A percentile compares a stretch with the other conserved stretches of the same genome.
phyloP scores from a whole-genome alignment of 2,797 vertebrate species.

The Macropus fuliginosus region DNA sequence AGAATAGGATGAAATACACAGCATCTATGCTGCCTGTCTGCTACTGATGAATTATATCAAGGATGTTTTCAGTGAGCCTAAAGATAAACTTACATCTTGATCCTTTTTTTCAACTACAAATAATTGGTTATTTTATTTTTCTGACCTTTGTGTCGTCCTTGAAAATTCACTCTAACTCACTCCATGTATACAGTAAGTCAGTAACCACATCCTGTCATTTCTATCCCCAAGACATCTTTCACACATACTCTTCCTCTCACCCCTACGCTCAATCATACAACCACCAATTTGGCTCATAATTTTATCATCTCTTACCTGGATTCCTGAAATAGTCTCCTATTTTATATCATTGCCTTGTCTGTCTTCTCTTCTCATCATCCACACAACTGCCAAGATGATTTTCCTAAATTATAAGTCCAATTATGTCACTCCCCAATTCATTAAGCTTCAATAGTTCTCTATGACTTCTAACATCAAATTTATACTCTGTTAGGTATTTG shows the following conservation, averaged over 20 bases:
- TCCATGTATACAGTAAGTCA: neutral
- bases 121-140: neutral
- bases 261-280: neutral
- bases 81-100: neutral
- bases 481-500: neutral
- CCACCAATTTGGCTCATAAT: neutral
- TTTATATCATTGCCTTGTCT: neutral
- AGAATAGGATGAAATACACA: neutral
- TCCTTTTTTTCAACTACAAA: neutral
- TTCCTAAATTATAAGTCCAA: neutral
- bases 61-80: neutral
- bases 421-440: neutral
- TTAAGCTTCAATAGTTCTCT: neutral
- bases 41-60: neutral
- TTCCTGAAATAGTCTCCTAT: neutral
- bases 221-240: neutral
- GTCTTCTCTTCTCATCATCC: neutral
- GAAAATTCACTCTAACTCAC: neutral
- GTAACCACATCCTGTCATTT: neutral
- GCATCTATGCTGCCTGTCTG: neutral
- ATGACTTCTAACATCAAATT: neutral
- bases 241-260: neutral
- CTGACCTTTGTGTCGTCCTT: neutral
- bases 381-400: neutral
- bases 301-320: neutral